Conservation (phyloP, 2,113 vertebrate species). For the Poecile atricapillus region DNA sequence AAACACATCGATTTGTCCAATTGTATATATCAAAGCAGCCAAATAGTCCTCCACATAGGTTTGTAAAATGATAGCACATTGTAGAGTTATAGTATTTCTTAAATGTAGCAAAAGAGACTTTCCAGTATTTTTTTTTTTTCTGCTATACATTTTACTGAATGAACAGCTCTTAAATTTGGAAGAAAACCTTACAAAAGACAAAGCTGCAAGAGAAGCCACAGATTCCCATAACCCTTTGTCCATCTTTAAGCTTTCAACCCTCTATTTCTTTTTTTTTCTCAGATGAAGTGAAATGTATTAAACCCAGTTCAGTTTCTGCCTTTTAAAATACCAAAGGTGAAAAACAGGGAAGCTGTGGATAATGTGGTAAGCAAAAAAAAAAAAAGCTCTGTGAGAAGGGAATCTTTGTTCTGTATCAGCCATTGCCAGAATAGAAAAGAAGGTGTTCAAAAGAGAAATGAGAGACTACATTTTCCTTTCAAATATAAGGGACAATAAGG, state of each 20-base stretch:
- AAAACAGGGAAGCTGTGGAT: constrained; percentile 17
- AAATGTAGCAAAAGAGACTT: not conserved
- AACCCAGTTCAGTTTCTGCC: constrained; percentile 8
- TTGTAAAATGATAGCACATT: not conserved
- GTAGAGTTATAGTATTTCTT: not conserved
- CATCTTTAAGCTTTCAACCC: constrained; percentile 6
- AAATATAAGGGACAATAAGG: not conserved
- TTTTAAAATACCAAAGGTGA: constrained; percentile 11
- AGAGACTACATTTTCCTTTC: not conserved
- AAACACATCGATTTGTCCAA: not conserved
- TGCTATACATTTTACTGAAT: not conserved
- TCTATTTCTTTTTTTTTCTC: not conserved
- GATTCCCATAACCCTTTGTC: constrained; percentile 28
- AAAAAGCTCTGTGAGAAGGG: not conserved
- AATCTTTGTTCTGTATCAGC: constrained; percentile 1
- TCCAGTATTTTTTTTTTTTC: not conserved
- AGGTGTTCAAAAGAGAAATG: not conserved
- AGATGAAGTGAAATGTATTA: constrained; percentile 26
- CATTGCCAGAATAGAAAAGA: not conserved
- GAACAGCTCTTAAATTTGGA: constrained; percentile 24
- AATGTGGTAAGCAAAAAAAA: not conserved
- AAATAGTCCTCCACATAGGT: not conserved
- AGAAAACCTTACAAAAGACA: constrained; percentile 8
- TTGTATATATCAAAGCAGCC: not conserved
- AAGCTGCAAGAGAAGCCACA: not conserved